These are phyloP conservation scores for Romanogobio albipinnatus DNA, from an alignment of 2,113 vertebrate species.

Conservation along the genomic window DNA sequence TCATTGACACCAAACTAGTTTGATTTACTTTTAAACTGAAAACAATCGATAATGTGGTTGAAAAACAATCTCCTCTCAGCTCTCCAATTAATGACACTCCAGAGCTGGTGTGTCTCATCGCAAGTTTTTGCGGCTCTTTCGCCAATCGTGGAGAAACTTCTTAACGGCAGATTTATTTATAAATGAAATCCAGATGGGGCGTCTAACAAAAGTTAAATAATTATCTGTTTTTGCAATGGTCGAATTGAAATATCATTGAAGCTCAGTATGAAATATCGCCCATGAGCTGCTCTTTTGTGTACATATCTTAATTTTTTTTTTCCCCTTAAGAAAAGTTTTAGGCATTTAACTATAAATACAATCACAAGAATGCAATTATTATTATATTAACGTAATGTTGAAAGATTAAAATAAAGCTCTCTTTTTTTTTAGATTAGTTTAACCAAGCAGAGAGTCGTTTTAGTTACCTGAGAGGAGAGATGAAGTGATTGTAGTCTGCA, in stretches of 20 bases:
- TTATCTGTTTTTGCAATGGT: constrained; percentile 28
- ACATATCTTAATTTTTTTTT: neutral
- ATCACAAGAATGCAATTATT: neutral
- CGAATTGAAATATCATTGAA: constrained; percentile 17
- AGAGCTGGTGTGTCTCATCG: neutral
- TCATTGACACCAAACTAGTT: constrained; percentile 15
- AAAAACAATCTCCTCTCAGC: neutral
- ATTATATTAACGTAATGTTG: neutral
- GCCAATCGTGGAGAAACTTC: neutral
- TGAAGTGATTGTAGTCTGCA: neutral
- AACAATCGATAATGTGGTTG: neutral
- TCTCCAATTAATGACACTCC: constrained; percentile 15
- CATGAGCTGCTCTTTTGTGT: neutral
- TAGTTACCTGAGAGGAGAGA: neutral
- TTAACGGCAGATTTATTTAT: constrained; percentile 23
- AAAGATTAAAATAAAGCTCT: constrained; percentile 2
- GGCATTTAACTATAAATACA: constrained; percentile 10
- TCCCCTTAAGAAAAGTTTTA: neutral
- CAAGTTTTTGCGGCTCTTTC: neutral
- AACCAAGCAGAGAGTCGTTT: neutral
- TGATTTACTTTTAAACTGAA: neutral
- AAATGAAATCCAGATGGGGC: constrained; percentile 30
- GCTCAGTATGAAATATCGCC: constrained; percentile 21
- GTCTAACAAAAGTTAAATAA: constrained; percentile 14
- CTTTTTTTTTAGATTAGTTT: neutral